These are phyloP conservation scores for Camponotus fellah DNA, from an alignment of 2,888 invertebrate species.

Conservation along the genomic window DNA sequence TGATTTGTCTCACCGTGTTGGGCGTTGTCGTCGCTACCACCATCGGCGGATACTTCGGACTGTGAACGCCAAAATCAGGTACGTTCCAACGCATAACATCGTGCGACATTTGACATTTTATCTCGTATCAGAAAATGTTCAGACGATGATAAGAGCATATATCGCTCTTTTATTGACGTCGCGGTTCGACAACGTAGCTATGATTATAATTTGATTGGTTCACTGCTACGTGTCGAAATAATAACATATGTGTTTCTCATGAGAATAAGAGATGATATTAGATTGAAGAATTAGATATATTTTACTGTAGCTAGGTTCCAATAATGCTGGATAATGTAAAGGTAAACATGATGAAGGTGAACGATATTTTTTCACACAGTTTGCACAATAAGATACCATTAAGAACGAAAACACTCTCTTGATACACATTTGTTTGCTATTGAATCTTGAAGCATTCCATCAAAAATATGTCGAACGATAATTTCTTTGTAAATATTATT, in stretches of 20 bases:
- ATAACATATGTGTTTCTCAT: neutral
- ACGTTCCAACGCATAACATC: constrained; percentile 36
- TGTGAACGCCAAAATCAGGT: constrained; percentile 84
- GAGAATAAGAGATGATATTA: neutral
- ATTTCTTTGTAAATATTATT: neutral
- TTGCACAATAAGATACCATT: neutral
- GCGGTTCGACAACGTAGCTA: neutral
- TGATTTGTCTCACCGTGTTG: constrained; percentile 94
- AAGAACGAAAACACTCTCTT: neutral
- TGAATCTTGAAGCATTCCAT: neutral
- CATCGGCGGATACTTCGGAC: constrained; percentile 90
- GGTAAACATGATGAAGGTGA: neutral
- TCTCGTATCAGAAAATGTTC: neutral
- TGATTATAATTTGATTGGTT: constrained; percentile 15
- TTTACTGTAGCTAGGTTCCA: neutral
- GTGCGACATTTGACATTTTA: constrained; percentile 19
- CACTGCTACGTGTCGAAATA: neutral
- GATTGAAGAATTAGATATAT: neutral
- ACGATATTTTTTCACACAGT: neutral
- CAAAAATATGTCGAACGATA: neutral
- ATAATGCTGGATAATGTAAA: too few relatives aligned
- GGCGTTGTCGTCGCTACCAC: constrained; percentile 91
- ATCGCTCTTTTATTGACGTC: neutral
- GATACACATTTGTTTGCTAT: neutral
- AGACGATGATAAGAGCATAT: neutral